Percentiles rank a stretch among this genome's conserved stretches.
These are phyloP conservation scores for Chrysopa pallens DNA, from an alignment of 1,140 invertebrate genomes.

Conservation along the genomic window DNA sequence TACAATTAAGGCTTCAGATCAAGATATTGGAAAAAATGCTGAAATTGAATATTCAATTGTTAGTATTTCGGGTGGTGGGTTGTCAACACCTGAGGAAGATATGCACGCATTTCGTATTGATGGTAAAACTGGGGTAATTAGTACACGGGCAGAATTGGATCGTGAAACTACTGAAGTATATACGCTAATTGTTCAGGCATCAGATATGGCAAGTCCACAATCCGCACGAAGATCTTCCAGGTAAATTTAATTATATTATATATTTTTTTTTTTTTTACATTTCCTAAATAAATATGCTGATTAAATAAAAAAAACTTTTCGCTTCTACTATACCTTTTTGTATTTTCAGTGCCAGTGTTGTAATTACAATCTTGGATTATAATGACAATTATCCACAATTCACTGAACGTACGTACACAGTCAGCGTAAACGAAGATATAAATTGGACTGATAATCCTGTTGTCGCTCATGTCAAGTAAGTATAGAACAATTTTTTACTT, in stretches of 20 bases:
- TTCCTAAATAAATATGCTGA: no score
- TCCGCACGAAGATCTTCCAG: conserved; percentile 53
- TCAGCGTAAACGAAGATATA: conserved; percentile 73
- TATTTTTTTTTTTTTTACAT: background rate
- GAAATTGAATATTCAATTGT: conserved; percentile 68
- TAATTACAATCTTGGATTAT: conserved; percentile 74
- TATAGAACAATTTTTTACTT: conserved; percentile 1
- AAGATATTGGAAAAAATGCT: conserved; percentile 76
- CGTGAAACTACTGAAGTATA: conserved; percentile 77
- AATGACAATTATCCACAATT: conserved; percentile 98
- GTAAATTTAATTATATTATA: conserved; percentile 11
- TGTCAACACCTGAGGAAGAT: conserved; percentile 21
- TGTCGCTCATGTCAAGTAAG: conserved; percentile 62
- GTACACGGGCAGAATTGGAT: conserved; percentile 67
- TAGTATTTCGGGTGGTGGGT: conserved; percentile 36
- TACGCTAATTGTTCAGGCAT: conserved; percentile 65
- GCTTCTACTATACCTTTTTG: no score
- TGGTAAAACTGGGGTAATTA: conserved; percentile 61
- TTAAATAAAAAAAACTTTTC: no score
- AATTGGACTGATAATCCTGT: conserved; percentile 66
- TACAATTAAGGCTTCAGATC: conserved; percentile 79
- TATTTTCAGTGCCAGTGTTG: conserved; percentile 49
- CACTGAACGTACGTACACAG: conserved; percentile 71
- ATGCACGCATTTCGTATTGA: conserved; percentile 64
- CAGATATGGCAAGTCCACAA: conserved; percentile 59